Evolutionary conservation across 2,113 vertebrate species (phyloP).

Genomic region (Hiodon tergisus): DNA sequence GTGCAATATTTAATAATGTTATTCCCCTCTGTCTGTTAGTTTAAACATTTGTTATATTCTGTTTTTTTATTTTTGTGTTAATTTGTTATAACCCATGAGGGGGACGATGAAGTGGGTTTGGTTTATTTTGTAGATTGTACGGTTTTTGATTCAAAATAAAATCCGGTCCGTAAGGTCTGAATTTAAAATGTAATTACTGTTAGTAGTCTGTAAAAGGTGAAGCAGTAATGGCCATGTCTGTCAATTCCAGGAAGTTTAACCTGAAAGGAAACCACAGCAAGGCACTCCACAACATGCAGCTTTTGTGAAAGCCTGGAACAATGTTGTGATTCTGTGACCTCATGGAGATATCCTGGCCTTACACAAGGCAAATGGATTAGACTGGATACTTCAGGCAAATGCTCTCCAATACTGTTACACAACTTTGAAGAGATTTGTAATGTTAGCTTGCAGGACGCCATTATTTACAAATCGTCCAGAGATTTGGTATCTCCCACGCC

Average conservation of each 20-base stretch:
- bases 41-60: too few relatives aligned
- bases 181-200: too few relatives aligned
- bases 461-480: slow-evolving; percentile 17
- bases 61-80: too few relatives aligned
- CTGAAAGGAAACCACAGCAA: neutral
- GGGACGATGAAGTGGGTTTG: too few relatives aligned
- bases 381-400: slow-evolving; percentile 50
- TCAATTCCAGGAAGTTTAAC: neutral
- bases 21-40: too few relatives aligned
- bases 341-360: slow-evolving; percentile 23
- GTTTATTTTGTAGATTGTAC: too few relatives aligned
- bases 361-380: slow-evolving; percentile 43
- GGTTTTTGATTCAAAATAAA: too few relatives aligned
- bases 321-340: slow-evolving; percentile 6
- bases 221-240: neutral
- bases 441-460: slow-evolving; percentile 22
- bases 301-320: slow-evolving; percentile 15
- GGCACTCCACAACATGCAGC: neutral
- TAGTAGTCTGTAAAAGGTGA: neutral
- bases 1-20: too few relatives aligned
- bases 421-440: slow-evolving; percentile 49
- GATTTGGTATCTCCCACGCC: neutral
- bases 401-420: slow-evolving; percentile 44
- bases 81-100: too few relatives aligned
- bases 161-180: too few relatives aligned